Evolutionary conservation across 1,140 invertebrate genomes (phyloP).

Genomic region (Nymphalis io): DNA sequence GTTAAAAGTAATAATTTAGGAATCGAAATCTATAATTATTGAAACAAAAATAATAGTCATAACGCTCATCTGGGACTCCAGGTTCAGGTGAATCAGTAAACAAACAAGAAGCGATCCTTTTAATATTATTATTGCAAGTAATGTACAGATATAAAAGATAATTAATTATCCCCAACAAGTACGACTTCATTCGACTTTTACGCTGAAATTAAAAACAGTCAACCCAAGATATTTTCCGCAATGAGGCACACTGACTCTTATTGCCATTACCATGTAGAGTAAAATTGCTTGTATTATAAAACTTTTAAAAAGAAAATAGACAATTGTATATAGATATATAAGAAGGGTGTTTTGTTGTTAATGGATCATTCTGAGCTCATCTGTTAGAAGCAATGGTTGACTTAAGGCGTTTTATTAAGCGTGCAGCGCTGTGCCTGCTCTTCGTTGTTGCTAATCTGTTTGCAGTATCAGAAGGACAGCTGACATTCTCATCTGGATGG

Average conservation of each 20-base stretch:
- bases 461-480: constrained; percentile 41
- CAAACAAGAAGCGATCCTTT: neutral
- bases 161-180: constrained; percentile 17
- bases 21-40: too few species aligned
- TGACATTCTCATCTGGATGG: constrained; percentile 50
- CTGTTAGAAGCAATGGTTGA: constrained; percentile 34
- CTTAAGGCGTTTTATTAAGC: constrained; percentile 41
- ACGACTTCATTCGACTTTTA: constrained; percentile 25
- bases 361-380: constrained; percentile 28
- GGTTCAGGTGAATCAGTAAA: neutral
- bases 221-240: neutral
- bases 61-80: too few species aligned
- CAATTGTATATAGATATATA: constrained; percentile 34
- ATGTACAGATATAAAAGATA: neutral
- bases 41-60: too few species aligned
- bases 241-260: neutral
- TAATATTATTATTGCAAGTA: neutral
- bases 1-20: too few species aligned
- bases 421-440: constrained; percentile 35
- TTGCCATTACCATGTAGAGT: neutral
- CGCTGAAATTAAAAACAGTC: constrained; percentile 17
- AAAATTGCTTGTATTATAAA: constrained; percentile 1
- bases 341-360: constrained; percentile 1
- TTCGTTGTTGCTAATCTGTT: constrained; percentile 47
- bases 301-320: neutral